Evolutionary conservation across 1,140 invertebrate species (phyloP).

Genomic region (Drosophila biarmipes): DNA sequence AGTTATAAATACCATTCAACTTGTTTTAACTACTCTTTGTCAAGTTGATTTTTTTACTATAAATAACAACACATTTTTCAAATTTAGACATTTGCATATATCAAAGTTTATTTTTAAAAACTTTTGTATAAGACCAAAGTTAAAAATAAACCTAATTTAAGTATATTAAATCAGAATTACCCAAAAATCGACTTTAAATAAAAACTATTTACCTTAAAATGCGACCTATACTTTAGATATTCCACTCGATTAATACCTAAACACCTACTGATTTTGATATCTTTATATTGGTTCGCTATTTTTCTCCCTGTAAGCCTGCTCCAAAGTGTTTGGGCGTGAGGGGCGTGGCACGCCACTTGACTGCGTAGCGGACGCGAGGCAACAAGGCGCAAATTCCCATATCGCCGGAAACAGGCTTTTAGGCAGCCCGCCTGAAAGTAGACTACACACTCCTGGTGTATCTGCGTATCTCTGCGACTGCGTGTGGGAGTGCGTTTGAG

Average conservation of each 20-base stretch:
- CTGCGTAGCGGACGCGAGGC: conserved; percentile 31
- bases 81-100: too few relatives aligned
- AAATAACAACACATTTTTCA: too few relatives aligned
- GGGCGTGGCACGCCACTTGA: conserved; percentile 17
- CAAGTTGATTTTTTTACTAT: too few relatives aligned
- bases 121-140: too few relatives aligned
- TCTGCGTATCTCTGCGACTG: background rate
- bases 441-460: conserved; percentile 30
- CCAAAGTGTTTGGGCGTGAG: conserved; percentile 7
- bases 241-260: background rate
- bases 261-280: background rate
- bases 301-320: background rate
- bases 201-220: background rate
- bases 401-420: conserved; percentile 19
- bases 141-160: background rate
- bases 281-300: background rate
- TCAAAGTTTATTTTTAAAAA: too few relatives aligned
- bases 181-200: background rate
- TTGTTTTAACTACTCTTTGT: too few relatives aligned
- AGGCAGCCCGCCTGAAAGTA: conserved; percentile 40
- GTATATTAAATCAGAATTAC: background rate
- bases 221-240: too few relatives aligned
- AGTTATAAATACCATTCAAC: too few relatives aligned
- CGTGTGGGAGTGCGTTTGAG: background rate
- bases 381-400: conserved; percentile 18